A percentile compares a stretch with the other conserved stretches of the same genome.
phyloP scores from a whole-genome alignment of 2,113 vertebrate species.

The Pitta sordida region DNA sequence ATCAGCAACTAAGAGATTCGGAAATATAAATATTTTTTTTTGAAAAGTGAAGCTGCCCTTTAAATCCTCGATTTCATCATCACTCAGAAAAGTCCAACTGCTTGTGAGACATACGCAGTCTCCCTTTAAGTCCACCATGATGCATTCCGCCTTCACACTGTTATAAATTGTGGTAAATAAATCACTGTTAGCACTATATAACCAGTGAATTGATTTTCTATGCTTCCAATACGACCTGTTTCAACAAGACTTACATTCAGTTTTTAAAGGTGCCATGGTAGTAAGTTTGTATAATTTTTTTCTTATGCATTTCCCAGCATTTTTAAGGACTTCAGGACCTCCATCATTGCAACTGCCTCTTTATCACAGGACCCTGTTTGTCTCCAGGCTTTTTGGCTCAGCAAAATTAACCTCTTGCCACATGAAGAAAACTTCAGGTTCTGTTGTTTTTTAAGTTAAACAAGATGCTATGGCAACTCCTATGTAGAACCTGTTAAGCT shows the following conservation, averaged over 20 bases:
- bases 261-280: neutral
- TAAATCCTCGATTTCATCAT: neutral
- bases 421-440: neutral
- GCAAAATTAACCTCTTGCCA: neutral
- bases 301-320: neutral
- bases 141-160: neutral
- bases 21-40: neutral
- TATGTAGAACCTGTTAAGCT: slow-evolving; percentile 31
- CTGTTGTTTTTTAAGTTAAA: neutral
- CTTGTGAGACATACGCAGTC: neutral
- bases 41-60: neutral
- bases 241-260: slow-evolving; percentile 6
- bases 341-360: neutral
- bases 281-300: neutral
- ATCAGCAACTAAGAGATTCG: neutral
- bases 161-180: neutral
- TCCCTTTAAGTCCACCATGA: neutral
- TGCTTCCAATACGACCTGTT: neutral
- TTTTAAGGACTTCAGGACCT: neutral
- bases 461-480: neutral
- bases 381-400: neutral
- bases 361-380: neutral
- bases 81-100: neutral
- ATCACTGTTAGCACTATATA: neutral
- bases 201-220: neutral